Conservation (phyloP, 1,140 invertebrate species). For the Meteorus sp. region DNA sequence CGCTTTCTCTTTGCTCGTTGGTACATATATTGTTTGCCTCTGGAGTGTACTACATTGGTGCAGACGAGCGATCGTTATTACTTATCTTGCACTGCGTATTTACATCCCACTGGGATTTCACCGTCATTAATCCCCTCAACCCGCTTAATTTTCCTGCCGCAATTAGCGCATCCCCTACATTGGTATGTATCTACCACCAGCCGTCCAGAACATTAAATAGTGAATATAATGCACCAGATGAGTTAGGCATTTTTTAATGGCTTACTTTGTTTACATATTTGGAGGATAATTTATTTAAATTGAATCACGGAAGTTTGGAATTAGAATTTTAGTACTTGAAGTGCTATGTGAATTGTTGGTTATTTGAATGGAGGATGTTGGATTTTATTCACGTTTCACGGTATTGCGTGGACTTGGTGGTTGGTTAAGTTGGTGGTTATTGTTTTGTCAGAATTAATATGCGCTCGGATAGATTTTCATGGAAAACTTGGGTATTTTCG, state of each 20-base stretch:
- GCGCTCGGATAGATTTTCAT: too few species aligned
- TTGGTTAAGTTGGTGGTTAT: too few species aligned
- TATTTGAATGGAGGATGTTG: too few species aligned
- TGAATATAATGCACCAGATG: not conserved
- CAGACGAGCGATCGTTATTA: conserved; percentile 13
- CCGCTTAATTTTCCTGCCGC: conserved; percentile 17
- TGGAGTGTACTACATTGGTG: not conserved
- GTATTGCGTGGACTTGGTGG: too few species aligned
- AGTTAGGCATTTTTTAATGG: not conserved
- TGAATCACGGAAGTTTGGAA: not conserved
- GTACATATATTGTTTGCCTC: not conserved
- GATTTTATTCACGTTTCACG: too few species aligned
- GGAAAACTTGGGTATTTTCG: too few species aligned
- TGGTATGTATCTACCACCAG: not conserved
- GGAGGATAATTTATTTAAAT: not conserved
- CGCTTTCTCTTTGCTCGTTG: too few species aligned
- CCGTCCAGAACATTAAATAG: not conserved
- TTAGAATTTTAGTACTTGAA: not conserved
- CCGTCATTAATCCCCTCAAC: conserved; percentile 15
- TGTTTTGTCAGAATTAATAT: too few species aligned
- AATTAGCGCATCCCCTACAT: conserved; percentile 6
- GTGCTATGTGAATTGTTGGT: too few species aligned
- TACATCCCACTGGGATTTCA: conserved; percentile 14
- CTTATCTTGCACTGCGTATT: conserved; percentile 3
- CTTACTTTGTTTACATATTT: too few species aligned